Evolutionary conservation across 2,888 invertebrate genomes (phyloP).

Genomic region (Plagodis dolabraria): DNA sequence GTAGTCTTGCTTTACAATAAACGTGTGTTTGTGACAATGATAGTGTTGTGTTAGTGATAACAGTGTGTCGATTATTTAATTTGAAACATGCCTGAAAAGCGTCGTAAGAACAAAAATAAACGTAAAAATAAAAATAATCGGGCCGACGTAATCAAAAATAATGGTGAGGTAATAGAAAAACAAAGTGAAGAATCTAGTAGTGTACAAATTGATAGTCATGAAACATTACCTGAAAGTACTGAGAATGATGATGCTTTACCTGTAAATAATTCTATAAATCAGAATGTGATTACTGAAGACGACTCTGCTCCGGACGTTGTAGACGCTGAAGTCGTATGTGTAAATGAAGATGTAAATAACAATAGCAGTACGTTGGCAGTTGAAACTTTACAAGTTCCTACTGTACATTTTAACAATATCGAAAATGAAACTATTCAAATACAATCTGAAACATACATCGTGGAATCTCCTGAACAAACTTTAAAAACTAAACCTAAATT

Average conservation of each 20-base stretch:
- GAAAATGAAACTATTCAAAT: constrained; percentile 15
- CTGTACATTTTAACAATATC: constrained; percentile 15
- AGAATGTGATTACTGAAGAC: constrained; percentile 16
- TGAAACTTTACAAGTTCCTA: constrained; percentile 25
- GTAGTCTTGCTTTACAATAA: constrained; percentile 55
- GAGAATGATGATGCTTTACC: constrained; percentile 5
- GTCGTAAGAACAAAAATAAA: constrained; percentile 79
- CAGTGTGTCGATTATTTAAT: constrained; percentile 52
- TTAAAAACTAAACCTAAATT: constrained; percentile 63
- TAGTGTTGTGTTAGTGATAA: constrained; percentile 72
- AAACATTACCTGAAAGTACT: constrained; percentile 6
- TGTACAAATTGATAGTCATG: constrained; percentile 37
- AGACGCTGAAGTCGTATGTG: constrained; percentile 26
- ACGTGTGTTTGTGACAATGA: constrained; percentile 66
- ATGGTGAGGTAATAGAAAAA: constrained; percentile 48
- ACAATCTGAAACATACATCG: constrained; percentile 56
- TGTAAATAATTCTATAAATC: constrained; percentile 9
- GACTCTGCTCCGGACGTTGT: constrained; percentile 8
- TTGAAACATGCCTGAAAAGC: constrained; percentile 76
- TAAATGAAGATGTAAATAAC: constrained; percentile 57
- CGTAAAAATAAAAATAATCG: constrained; percentile 72
- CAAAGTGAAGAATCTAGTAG: constrained; percentile 46
- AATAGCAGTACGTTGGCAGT: constrained; percentile 44
- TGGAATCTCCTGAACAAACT: constrained; percentile 74
- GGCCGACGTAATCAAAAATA: constrained; percentile 52